Conservation (phyloP, 2,888 invertebrate genomes). For the Lithophane socia region DNA sequence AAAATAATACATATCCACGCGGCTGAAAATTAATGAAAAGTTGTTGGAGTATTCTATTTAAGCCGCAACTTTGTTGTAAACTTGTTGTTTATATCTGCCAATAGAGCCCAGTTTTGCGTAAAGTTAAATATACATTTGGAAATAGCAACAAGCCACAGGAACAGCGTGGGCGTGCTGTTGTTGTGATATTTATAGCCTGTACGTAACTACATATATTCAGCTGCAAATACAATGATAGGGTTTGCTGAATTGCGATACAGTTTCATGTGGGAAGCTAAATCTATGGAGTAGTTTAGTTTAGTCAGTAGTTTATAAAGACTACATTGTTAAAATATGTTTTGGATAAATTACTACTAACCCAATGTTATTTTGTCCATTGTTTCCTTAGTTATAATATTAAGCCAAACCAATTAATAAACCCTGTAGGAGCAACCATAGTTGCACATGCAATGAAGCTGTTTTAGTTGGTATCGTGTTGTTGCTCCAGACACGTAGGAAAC, state of each 20-base stretch:
- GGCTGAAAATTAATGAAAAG: slow-evolving; percentile 41
- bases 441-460: slow-evolving; percentile 52
- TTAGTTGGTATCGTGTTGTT: slow-evolving; percentile 49
- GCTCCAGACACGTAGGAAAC: slow-evolving; percentile 50
- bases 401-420: slow-evolving; percentile 21
- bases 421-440: slow-evolving; percentile 21
- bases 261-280: slow-evolving; percentile 35
- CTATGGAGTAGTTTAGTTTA: slow-evolving; percentile 14
- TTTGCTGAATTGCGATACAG: slow-evolving; percentile 56
- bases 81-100: slow-evolving; percentile 56
- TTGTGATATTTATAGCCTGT: slow-evolving; percentile 70
- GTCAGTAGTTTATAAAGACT: slow-evolving; percentile 8
- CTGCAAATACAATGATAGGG: slow-evolving; percentile 60
- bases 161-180: slow-evolving; percentile 64
- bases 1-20: slow-evolving; percentile 5
- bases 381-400: background rate
- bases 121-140: slow-evolving; percentile 60
- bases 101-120: slow-evolving; percentile 54
- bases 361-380: background rate
- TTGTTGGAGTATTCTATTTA: slow-evolving; percentile 45
- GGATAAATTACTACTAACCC: background rate
- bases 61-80: slow-evolving; percentile 55
- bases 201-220: slow-evolving; percentile 55
- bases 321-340: background rate
- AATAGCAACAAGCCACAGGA: slow-evolving; percentile 66